Evolutionary conservation across 2,113 vertebrate genomes (phyloP).

Genomic region (Lipotes vexillifer): DNA sequence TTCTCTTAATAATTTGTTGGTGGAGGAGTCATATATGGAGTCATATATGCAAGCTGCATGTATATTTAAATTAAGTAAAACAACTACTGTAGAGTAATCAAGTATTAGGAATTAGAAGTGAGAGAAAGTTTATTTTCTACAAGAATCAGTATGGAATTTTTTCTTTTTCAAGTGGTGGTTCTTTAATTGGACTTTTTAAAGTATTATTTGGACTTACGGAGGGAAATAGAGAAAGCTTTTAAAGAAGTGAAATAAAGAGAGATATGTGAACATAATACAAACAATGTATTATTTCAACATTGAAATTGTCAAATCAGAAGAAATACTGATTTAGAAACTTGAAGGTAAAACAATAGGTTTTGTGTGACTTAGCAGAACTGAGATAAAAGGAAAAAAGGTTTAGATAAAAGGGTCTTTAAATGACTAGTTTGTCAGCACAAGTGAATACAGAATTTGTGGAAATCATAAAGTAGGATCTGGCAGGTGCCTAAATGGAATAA

Average conservation of each 20-base stretch:
- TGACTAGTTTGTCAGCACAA: neutral
- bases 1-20: neutral
- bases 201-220: neutral
- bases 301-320: neutral
- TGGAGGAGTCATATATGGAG: neutral
- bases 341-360: neutral
- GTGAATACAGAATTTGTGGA: neutral
- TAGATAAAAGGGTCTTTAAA: neutral
- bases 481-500: neutral
- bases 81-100: neutral
- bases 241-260: neutral
- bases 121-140: neutral
- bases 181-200: neutral
- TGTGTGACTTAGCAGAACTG: neutral
- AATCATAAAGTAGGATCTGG: neutral
- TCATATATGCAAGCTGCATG: neutral
- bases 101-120: neutral
- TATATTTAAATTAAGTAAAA: neutral
- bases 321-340: neutral
- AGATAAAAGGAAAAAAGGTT: neutral
- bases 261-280: neutral
- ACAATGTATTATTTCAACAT: neutral
- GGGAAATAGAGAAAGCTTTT: neutral
- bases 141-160: neutral
- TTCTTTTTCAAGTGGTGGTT: neutral